Percentiles rank a stretch among this genome's conserved stretches.
Evolutionary conservation across 2,888 invertebrate genomes (phyloP).

Genomic region (Papilio gigon): DNA sequence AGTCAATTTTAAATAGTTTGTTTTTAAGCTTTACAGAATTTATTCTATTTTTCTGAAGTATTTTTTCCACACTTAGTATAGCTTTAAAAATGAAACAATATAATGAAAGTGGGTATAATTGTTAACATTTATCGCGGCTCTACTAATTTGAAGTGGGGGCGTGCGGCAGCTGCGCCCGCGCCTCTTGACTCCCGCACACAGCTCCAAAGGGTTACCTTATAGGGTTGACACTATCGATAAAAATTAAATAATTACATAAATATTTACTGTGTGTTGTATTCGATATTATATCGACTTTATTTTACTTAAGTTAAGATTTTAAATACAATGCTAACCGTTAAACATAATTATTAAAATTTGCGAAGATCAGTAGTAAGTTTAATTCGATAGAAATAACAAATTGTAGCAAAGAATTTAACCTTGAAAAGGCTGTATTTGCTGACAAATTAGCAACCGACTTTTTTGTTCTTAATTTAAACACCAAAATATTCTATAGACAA

Average conservation of each 20-base stretch:
- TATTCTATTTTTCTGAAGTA: neutral
- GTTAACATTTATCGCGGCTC: constrained; percentile 55
- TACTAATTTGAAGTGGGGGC: constrained; percentile 38
- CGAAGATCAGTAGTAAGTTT: too few species aligned
- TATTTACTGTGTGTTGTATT: neutral
- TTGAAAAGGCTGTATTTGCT: too few species aligned
- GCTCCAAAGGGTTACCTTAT: constrained; percentile 27
- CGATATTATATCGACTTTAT: too few species aligned
- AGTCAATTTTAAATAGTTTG: too few species aligned
- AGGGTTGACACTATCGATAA: constrained; percentile 22
- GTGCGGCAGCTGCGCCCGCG: constrained; percentile 49
- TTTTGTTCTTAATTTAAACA: too few species aligned
- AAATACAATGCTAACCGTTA: too few species aligned
- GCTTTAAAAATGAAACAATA: constrained; percentile 42
- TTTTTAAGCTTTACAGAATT: neutral
- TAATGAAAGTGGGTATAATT: constrained; percentile 53
- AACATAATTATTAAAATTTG: too few species aligned
- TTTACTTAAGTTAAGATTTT: too few species aligned
- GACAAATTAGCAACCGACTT: too few species aligned
- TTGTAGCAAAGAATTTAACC: too few species aligned
- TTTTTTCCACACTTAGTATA: constrained; percentile 12
- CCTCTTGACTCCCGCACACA: constrained; percentile 34
- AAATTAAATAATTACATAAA: neutral
- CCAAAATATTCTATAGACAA: too few species aligned
- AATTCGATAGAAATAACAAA: too few species aligned